A percentile compares a stretch with the other conserved stretches of the same genome.
Conservation (phyloP, 2,797 vertebrate species). For the Scyliorhinus canicula region DNA sequence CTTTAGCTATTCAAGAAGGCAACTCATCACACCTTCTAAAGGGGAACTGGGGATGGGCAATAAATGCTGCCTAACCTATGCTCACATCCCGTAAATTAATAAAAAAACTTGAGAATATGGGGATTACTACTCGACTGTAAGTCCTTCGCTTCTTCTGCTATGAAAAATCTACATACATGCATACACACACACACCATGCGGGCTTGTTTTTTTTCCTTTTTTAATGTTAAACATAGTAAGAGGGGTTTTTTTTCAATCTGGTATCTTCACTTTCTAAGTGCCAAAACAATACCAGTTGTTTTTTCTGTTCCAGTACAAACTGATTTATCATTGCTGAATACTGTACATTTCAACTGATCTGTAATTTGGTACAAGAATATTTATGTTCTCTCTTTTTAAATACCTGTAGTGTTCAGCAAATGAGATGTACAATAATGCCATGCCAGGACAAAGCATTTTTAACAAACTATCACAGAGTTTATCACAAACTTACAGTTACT, state of each 20-base stretch:
- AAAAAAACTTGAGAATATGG: not conserved
- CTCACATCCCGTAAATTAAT: no score
- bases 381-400: conserved; percentile 53
- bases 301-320: conserved; percentile 61
- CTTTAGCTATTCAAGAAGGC: no score
- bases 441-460: conserved; percentile 46
- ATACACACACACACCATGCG: not conserved
- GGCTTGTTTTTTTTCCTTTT: not conserved
- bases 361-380: conserved; percentile 67
- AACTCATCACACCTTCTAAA: no score
- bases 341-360: conserved; percentile 60
- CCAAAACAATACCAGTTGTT: conserved; percentile 54
- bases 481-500: conserved; percentile 42
- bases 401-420: conserved; percentile 44
- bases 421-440: conserved; percentile 46
- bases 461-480: conserved; percentile 39
- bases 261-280: conserved; percentile 56
- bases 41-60: no score
- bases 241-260: conserved; percentile 65
- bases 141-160: not conserved
- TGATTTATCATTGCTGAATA: conserved; percentile 53
- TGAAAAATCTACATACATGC: not conserved
- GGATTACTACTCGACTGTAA: conserved; percentile 46
- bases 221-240: conserved; percentile 50
- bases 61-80: no score